Percentiles rank a stretch among this genome's conserved stretches.
These are phyloP conservation scores for Ploceus nigricollis DNA, from an alignment of 2,113 vertebrate genomes.

Conservation along the genomic window DNA sequence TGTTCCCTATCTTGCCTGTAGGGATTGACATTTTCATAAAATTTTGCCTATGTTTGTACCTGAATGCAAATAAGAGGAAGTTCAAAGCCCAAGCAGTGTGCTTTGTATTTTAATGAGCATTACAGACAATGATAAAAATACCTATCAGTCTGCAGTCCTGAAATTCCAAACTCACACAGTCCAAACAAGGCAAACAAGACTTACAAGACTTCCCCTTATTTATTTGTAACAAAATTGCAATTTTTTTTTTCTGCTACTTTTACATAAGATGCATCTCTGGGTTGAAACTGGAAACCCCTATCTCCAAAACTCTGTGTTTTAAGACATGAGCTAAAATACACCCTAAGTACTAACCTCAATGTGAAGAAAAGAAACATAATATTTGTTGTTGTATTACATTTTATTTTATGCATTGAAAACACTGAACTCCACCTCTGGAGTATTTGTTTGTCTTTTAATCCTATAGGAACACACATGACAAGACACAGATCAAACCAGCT, in stretches of 20 bases:
- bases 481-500: background rate
- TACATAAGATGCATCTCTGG: background rate
- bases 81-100: constrained; percentile 34
- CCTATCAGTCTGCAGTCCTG: background rate
- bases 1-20: background rate
- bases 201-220: background rate
- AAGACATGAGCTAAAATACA: background rate
- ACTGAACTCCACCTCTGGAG: background rate
- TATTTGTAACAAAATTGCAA: background rate
- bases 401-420: background rate
- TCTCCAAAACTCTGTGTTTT: background rate
- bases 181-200: background rate
- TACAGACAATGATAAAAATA: background rate
- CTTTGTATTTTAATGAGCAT: constrained; percentile 22
- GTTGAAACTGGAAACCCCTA: background rate
- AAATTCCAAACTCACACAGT: background rate
- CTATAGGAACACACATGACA: background rate
- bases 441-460: background rate
- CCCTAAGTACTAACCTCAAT: background rate
- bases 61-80: constrained; percentile 43
- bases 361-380: background rate
- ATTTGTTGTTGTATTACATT: background rate
- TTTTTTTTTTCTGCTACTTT: background rate
- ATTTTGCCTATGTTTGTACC: constrained; percentile 36
- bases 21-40: background rate